Conservation (phyloP, 2,888 invertebrate genomes). For the Scaptomyza reducta region DNA sequence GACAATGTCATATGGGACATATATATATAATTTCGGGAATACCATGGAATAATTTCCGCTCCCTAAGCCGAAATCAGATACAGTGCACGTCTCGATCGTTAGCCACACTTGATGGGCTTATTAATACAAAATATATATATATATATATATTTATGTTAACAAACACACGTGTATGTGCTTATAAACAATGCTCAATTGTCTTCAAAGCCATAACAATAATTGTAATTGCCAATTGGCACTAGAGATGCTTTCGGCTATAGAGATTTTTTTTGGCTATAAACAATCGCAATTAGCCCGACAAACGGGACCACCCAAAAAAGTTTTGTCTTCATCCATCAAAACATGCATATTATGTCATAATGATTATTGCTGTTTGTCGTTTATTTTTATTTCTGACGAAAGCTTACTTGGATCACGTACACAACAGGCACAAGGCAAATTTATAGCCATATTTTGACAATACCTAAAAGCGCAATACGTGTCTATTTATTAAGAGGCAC, state of each 20-base stretch:
- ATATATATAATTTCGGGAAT: conserved; percentile 55
- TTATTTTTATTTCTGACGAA: conserved; percentile 1
- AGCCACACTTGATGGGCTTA: conserved; percentile 30
- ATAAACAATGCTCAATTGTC: conserved; percentile 8
- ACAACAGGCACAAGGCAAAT: conserved; percentile 13
- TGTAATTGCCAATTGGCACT: conserved; percentile 31
- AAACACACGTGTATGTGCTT: neutral
- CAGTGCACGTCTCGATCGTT: conserved; percentile 30
- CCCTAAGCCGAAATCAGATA: conserved; percentile 8
- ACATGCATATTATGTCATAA: conserved; percentile 27
- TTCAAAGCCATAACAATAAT: conserved; percentile 31
- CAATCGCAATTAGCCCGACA: neutral
- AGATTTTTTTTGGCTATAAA: neutral
- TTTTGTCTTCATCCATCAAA: conserved; percentile 2
- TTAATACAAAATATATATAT: conserved; percentile 46
- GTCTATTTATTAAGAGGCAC: no score
- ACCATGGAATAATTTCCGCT: conserved; percentile 39
- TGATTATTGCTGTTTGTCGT: conserved; percentile 16
- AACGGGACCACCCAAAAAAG: conserved; percentile 12
- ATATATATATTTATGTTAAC: conserved; percentile 7
- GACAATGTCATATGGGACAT: conserved; percentile 21
- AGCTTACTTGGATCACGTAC: conserved; percentile 51
- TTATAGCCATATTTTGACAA: conserved; percentile 13
- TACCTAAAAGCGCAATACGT: conserved; percentile 32
- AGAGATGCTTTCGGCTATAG: neutral